Percentiles rank a stretch among this genome's conserved stretches.
These are phyloP conservation scores for Plebejus argus DNA, from an alignment of 2,888 invertebrate species.

Conservation along the genomic window DNA sequence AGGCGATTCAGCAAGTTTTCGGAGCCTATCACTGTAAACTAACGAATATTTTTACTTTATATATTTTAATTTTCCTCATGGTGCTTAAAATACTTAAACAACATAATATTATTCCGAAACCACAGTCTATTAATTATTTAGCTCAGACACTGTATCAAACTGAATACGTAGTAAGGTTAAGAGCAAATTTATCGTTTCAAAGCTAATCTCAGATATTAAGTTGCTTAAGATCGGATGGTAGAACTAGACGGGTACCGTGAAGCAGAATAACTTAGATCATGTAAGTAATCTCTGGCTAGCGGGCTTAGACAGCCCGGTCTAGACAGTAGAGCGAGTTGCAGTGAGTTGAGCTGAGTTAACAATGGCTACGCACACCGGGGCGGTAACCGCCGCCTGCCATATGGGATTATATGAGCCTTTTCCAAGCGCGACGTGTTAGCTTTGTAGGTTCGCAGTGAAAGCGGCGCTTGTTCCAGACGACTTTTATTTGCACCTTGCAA, in stretches of 20 bases:
- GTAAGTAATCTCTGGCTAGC: constrained; percentile 12
- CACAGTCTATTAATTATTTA: neutral
- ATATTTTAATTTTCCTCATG: neutral
- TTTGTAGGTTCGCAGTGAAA: neutral
- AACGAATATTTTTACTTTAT: neutral
- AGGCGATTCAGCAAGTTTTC: too few relatives aligned
- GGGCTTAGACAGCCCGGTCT: neutral
- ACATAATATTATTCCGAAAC: neutral
- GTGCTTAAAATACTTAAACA: neutral
- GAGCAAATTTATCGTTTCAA: neutral
- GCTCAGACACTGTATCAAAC: neutral
- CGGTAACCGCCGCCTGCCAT: neutral
- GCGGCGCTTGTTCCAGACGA: neutral
- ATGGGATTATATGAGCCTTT: constrained; percentile 1
- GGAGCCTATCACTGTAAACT: too few relatives aligned
- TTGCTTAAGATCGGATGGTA: neutral
- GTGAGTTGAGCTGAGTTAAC: neutral
- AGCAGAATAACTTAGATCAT: neutral
- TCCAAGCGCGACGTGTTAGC: neutral
- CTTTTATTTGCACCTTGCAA: neutral
- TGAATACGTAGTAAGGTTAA: neutral
- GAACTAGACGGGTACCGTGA: neutral
- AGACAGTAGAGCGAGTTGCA: neutral
- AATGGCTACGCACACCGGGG: constrained; percentile 1
- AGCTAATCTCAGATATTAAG: neutral